Conservation (phyloP, 2,113 vertebrate species). For the Dendrocopos noguchii region DNA sequence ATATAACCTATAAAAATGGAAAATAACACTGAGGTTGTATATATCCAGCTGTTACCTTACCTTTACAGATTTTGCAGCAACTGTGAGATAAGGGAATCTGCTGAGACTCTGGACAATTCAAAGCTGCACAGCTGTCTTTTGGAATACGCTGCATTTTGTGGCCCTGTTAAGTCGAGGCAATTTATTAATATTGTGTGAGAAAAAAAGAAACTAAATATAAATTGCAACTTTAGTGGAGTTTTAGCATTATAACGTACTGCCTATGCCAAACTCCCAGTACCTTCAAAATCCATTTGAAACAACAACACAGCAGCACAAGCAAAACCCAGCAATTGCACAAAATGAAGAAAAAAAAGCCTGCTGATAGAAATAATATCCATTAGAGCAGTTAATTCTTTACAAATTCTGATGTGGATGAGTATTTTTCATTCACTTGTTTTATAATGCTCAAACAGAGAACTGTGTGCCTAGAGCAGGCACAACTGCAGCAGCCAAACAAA, state of each 20-base stretch:
- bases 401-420: background rate
- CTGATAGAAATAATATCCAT: background rate
- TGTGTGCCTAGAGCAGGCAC: background rate
- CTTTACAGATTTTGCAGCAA: constrained; percentile 97
- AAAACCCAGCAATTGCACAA: background rate
- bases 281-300: background rate
- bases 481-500: background rate
- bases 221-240: background rate
- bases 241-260: background rate
- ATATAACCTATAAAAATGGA: background rate
- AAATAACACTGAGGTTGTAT: background rate
- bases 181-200: background rate
- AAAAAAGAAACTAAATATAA: background rate
- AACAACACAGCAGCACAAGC: background rate
- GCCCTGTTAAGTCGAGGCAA: constrained; percentile 76
- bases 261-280: background rate
- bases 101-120: constrained; percentile 88
- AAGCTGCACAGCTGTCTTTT: constrained; percentile 79
- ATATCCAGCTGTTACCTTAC: constrained; percentile 70
- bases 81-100: constrained; percentile 89
- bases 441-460: background rate
- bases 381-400: background rate
- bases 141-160: constrained; percentile 88
- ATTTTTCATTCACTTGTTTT: background rate
- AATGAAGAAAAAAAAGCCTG: background rate